Percentiles rank a stretch among this genome's conserved stretches.
Conservation (phyloP, 2,113 vertebrate genomes). For the Sebastes fasciatus region DNA sequence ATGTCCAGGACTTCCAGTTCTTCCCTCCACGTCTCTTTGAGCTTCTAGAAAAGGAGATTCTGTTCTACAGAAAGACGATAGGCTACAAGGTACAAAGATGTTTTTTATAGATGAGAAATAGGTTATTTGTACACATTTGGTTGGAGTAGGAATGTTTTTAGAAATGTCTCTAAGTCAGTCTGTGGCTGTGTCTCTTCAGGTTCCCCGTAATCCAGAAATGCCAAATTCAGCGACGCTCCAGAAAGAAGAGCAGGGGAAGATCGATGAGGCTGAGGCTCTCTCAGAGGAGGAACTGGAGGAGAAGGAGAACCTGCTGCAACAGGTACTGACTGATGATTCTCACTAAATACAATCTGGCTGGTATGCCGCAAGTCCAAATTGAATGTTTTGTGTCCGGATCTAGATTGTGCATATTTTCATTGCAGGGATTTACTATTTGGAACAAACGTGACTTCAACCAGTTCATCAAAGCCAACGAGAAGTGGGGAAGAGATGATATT, state of each 20-base stretch:
- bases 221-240: constrained; percentile 94
- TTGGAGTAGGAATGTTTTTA: background rate
- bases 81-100: constrained; percentile 92
- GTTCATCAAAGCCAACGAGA: constrained; percentile 99
- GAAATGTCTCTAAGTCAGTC: background rate
- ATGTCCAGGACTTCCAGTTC: constrained; percentile 99
- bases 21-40: constrained; percentile 98
- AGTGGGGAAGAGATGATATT: constrained; percentile 98
- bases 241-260: constrained; percentile 97
- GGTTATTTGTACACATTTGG: background rate
- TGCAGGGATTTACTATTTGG: constrained; percentile 98
- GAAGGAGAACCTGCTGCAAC: constrained; percentile 96
- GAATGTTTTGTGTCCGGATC: background rate
- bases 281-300: constrained; percentile 97
- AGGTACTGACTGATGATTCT: constrained; percentile 81
- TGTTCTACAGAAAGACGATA: constrained; percentile 99
- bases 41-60: constrained; percentile 97
- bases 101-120: background rate
- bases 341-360: background rate
- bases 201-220: constrained; percentile 95
- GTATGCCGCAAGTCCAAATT: background rate
- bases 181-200: constrained; percentile 78
- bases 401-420: background rate
- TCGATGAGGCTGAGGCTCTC: constrained; percentile 96
- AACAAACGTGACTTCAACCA: constrained; percentile 99